Evolutionary conservation across 1,140 invertebrate species (phyloP).

Genomic region (Drosophila ficusphila): DNA sequence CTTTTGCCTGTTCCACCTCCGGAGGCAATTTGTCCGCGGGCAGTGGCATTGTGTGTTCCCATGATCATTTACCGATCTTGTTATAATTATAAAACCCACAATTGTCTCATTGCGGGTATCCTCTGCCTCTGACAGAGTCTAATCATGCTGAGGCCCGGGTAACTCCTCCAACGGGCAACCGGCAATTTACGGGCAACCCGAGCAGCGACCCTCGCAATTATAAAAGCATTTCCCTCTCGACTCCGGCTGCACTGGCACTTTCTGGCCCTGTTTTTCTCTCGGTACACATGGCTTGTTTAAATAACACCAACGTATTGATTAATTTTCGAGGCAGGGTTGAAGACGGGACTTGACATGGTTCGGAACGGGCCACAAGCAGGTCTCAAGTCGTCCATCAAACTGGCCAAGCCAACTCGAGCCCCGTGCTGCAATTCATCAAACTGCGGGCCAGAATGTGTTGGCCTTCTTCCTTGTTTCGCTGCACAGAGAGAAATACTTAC

Average conservation of each 20-base stretch:
- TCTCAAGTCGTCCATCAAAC: conserved; percentile 61
- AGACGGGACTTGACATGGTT: conserved; percentile 46
- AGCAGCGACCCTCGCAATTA: conserved; percentile 73
- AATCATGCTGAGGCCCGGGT: conserved; percentile 47
- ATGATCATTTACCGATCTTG: conserved; percentile 45
- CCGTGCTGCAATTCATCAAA: conserved; percentile 75
- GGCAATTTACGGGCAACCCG: conserved; percentile 69
- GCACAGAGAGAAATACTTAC: conserved; percentile 2
- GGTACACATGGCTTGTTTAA: conserved; percentile 48
- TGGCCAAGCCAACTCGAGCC: conserved; percentile 29
- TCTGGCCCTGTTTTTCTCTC: neutral
- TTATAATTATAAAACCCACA: conserved; percentile 53
- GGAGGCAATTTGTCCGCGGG: conserved; percentile 19
- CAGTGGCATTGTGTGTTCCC: conserved; percentile 16
- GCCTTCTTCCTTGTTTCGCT: conserved; percentile 1
- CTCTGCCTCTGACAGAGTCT: conserved; percentile 9
- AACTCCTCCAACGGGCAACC: conserved; percentile 55
- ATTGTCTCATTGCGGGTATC: conserved; percentile 38
- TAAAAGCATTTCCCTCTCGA: conserved; percentile 57
- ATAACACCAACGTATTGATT: conserved; percentile 71
- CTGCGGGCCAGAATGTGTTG: conserved; percentile 16
- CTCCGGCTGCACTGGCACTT: conserved; percentile 6
- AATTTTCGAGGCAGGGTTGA: conserved; percentile 48
- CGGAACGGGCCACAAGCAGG: conserved; percentile 31
- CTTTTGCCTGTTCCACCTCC: conserved; percentile 29